Evolutionary conservation across 2,888 invertebrate genomes (phyloP), one percentile per base, ranked within the genome.

Genomic region (Molanna angustata): DNA sequence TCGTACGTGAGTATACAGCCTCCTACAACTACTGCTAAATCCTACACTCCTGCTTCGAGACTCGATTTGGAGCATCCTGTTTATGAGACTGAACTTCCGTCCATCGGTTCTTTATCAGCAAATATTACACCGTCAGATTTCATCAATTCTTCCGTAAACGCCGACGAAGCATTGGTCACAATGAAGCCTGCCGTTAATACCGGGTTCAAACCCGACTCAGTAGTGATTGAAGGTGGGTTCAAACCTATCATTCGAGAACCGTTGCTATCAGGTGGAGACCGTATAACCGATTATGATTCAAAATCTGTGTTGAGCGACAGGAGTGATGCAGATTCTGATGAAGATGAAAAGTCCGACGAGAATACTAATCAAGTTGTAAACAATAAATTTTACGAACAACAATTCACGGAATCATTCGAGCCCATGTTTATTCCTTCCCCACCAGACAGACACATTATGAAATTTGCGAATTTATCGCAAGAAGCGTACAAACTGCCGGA

Each of bases 391-490:
- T 66, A 79, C 9, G 76, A 80, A 64, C 74, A 78, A 35, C 72
- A 73, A 61, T 66, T 79, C 7, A 80, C 82, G 0, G 81, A 86
- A 65, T 77, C 78, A 40, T 89, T 90, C 64, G 88, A 88, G 62
- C 90, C 90, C 0, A 86, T 90, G 76, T 90, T 90, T 61, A 83
- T 90, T 61, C 88, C 90, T 1, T 89, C 90, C 1, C 88, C 89
- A 1, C 79, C 80, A 9, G 87, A 87, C 61, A 82, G 83, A 62
- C 63, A 76, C 61, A 52, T 73, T 56, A 60, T 77, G 67, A 62
- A 74, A 14, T 33, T 53, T 32, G 32, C 53, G 47, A 57, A 62
- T 53, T 52, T 56, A 33, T 58, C 60, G 32, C 59, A 59, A 9
- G 65, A 42, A 27, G 54, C 50, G 37, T 48, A 52, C 13, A 57